Conservation (phyloP, 2,888 invertebrate species). For the Halictus ligatus region DNA sequence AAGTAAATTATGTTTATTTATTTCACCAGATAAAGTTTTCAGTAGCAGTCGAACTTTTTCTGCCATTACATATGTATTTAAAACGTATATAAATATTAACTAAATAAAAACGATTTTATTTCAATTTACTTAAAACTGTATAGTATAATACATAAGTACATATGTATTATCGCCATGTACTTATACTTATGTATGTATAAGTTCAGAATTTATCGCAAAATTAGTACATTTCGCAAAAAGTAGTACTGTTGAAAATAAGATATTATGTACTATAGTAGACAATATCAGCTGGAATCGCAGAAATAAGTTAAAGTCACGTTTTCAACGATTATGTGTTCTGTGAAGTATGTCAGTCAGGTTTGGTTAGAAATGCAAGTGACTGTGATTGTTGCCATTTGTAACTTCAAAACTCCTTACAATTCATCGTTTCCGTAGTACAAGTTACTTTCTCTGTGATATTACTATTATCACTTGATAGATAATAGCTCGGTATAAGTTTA, state of each 20-base stretch:
- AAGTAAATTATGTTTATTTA: slow-evolving; percentile 73
- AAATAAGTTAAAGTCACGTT: slow-evolving; percentile 12
- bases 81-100: neutral
- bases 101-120: neutral
- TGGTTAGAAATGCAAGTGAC: neutral
- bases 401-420: neutral
- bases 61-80: slow-evolving; percentile 64
- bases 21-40: slow-evolving; percentile 68
- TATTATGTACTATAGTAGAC: no score
- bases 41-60: slow-evolving; percentile 71
- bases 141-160: neutral
- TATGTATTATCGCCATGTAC: neutral
- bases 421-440: neutral
- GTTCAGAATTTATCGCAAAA: neutral
- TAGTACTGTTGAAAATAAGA: neutral
- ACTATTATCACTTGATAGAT: neutral
- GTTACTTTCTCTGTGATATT: neutral
- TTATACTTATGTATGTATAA: neutral
- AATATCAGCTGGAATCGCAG: no score
- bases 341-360: neutral
- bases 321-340: neutral
- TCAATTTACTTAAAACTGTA: neutral
- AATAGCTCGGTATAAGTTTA: neutral
- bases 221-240: neutral
- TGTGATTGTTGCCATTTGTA: neutral